Conservation (phyloP, 2,888 invertebrate genomes). For the Hoplodrina blanda region DNA sequence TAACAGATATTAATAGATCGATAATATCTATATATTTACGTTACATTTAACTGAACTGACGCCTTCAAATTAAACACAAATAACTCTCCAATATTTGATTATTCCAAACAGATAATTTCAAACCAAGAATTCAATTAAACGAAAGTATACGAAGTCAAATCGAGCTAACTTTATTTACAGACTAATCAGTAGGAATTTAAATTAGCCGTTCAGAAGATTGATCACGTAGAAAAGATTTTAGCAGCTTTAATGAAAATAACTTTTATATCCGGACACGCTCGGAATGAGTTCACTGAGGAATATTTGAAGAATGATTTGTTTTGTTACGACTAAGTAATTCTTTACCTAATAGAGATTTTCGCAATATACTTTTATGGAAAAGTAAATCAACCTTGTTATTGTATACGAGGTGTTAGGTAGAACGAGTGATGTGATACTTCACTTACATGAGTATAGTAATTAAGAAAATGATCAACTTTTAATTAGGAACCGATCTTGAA, state of each 20-base stretch:
- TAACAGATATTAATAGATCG: too few species aligned
- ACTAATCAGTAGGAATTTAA: conserved; percentile 76
- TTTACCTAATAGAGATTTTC: conserved; percentile 12
- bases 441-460: too few species aligned
- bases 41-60: not conserved
- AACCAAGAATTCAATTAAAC: conserved; percentile 41
- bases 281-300: conserved; percentile 9
- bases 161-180: conserved; percentile 64
- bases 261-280: conserved; percentile 38
- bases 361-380: conserved; percentile 2
- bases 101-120: conserved; percentile 9
- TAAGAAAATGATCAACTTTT: too few species aligned
- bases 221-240: conserved; percentile 73
- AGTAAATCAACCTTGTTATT: not conserved
- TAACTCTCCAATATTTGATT: conserved; percentile 11
- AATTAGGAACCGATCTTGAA: too few species aligned
- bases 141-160: conserved; percentile 24
- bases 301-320: conserved; percentile 28
- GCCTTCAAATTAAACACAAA: conserved; percentile 3
- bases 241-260: conserved; percentile 56
- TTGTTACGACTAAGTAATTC: conserved; percentile 25
- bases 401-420: too few species aligned
- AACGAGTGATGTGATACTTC: too few species aligned
- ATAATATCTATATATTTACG: not conserved
- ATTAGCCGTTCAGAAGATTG: conserved; percentile 72